Evolutionary conservation across 1,140 invertebrate species (phyloP), one percentile per base, ranked within the genome.

Genomic region (Euura saliciscinereae): DNA sequence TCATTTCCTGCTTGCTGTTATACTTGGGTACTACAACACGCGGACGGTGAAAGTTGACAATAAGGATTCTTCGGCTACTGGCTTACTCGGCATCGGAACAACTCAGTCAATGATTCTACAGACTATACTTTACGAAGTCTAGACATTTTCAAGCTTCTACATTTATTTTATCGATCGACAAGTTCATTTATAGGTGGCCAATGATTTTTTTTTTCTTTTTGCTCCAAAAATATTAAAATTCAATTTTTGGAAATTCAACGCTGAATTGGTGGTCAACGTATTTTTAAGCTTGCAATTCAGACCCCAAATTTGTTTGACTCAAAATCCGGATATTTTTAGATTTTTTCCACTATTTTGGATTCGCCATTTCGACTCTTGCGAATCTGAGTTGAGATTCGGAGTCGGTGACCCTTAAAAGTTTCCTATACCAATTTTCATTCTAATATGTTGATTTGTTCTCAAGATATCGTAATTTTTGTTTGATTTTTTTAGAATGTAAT

Each of bases 121-220:
- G 7, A 68, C 8, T 68, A 68, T n/a, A 44, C 67, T 43, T 11
- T 4, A 43, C 13, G 44, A 51, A 70, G 11, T 43, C 69, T 70
- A n/a, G 68, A 46, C 42, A 45, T 70, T 59, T 4, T 51, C 10
- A 5, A 7, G 8, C 45, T 51, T 5, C 10, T 13, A 64, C 10
- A 43, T 67, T 67, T 13, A 2, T 46, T 45, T 28, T 28, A 28
- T 28, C 28, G 28, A 28, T 28, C 28, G 28, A 28, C 28, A 28
- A 13, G 28, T 70, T 46, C 4, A 45, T 3, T 70, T 70, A 13
- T n/a, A 4, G 13, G 28, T 45, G 8, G 5, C 10, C 10, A n/a
- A n/a, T n/a, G n/a, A 44, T 6, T 46, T 59, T 28, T 28, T 28
- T 28, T 28, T 28, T 28, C 1, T 28, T 28, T 28, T 28, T 28